Base-by-base conservation (phyloP, 2,797 vertebrate genomes). In the Pangasius sanitwongsei region DNA sequence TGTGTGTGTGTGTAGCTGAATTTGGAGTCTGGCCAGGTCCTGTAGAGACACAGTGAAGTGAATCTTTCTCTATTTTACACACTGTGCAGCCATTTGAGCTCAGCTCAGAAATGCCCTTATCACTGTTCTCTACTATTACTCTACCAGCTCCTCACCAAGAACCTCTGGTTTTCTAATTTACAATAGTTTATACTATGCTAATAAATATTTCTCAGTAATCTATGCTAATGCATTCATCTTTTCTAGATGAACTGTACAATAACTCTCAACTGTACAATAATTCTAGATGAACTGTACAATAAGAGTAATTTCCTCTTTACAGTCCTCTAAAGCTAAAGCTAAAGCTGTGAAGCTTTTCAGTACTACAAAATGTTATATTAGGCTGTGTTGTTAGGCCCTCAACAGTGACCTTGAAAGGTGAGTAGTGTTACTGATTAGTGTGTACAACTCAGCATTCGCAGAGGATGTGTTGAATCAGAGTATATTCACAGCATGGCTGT, bases 391-490 rank as follows among this genome's bases (percentile, higher is more conserved):
- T 80, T 28, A 61, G 80, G 23, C 34, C 16, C 48, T 61, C 44
- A 57, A 59, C 34, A 25, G 86, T 72, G 91, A 88, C 86, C 88
- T 92, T 88, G 83, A 65, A 57, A 59, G 85, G 59, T 59, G 67
- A 82, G 90, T 37, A 31, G 8, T 57, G 50, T 75, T 90, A 90
- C 80, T 89, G 85, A 91, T 90, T 65, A 53, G 86, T 75, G 82
- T 86, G 50, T 84, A 5, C 89, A 78, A 90, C 87, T 84, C 48
- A 31, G 69, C 69, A 77, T 59, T 85, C 44, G 16, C 25, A 67
- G 55, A 65, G 72, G 82, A 89, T 86, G 89, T 91, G 88, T 92
- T 90, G 87, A 91, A 90, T 87, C 90, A 89, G 83, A 90, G n/a
- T 44, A 90, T 92, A 91, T 90, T 92, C 69, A 53, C 82, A 77